Evolutionary conservation across 2,888 invertebrate species (phyloP), one percentile per base, ranked within the genome.

Genomic region (Silvanus unidentatus): DNA sequence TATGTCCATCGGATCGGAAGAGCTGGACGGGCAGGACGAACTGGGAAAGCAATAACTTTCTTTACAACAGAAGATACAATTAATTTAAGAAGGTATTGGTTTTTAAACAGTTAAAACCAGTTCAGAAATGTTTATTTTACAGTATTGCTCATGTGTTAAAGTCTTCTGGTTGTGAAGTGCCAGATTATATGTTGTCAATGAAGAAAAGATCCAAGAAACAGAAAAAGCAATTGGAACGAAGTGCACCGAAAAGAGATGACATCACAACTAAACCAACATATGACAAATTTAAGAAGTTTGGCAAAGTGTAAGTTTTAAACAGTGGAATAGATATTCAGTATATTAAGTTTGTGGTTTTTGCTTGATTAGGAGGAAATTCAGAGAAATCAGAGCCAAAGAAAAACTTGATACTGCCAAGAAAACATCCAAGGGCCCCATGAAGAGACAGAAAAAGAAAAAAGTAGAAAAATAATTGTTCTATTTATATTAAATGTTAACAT

Each of bases 11-110:
- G 94, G 48, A 69, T 77, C 69, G 92, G 93, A 15, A 79, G 98
- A 40, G 95, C 97, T 0, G 98, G 98, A 0, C 78, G 98, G 52
- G 98, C 97, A 1, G 97, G 97, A 0, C 80, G 88, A 48, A 78
- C 71, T 37, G 98, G 98, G 1, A 82, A 80, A 62, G 94, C 98
- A 0, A 76, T 98, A 37, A 98, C 98, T 0, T 96, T 92, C 73
- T 98, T 95, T 70, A 96, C 97, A 0, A 82, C 87, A 62, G 81
- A 88, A 27, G 98, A 99, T 70, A 82, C 84, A n/a, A 76, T 77
- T 4, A 86, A 91, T 72, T 77, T 98, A 5, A 77, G 91, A 64
- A 89, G 88, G 90, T 89, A 73, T 32, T 5, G 8, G 8, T 22
- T 5, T 5, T 22, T 5, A 22, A 22, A 22, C 8, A 8, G 22